Evolutionary conservation across 2,888 invertebrate species (phyloP), one percentile per base, ranked within the genome.

Genomic region (Horisme vitalbata): DNA sequence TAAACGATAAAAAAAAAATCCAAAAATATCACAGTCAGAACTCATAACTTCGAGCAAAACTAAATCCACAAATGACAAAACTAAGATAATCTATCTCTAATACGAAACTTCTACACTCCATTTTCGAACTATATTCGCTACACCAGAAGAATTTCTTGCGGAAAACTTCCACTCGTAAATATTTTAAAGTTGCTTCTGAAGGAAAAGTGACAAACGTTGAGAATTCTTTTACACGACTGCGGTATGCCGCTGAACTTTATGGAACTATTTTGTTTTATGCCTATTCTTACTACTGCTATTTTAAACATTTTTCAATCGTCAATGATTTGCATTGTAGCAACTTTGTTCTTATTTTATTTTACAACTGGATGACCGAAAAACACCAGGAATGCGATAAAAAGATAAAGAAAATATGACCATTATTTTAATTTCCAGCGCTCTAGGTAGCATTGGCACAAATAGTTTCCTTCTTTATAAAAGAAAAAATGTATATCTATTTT

Each of bases 181-280:
- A 89, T 88, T 88, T 88, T 88, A 88, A 86, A 88, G 85, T 82
- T 76, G 83, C 75, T 83, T 79, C 68, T 65, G 58, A 71, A 75
- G 78, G 73, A 81, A 79, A 84, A 85, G 80, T 86, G 89, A 85
- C 88, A 80, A 75, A 72, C 77, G 83, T 82, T 87, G 83, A 84
- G 65, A 31, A 35, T 18, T 39, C 35, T 49, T 31, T 26, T 23
- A 49, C 35, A 49, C 31, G 35, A 34, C n/a, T 6, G 6, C 26
- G 36, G 18, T n/a, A 18, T 27, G 32, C 21, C 14, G 10, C 14
- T 24, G 9, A 4, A 26, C 0, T 23, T 11, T n/a, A n/a, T n/a
- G n/a, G n/a, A n/a, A n/a, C n/a, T n/a, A n/a, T n/a, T n/a, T n/a
- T n/a, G n/a, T n/a, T n/a, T n/a, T n/a, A n/a, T n/a, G n/a, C n/a